These are phyloP conservation scores for Agrypnia vestita DNA, from an alignment of 1,140 invertebrate genomes.

Conservation along the genomic window DNA sequence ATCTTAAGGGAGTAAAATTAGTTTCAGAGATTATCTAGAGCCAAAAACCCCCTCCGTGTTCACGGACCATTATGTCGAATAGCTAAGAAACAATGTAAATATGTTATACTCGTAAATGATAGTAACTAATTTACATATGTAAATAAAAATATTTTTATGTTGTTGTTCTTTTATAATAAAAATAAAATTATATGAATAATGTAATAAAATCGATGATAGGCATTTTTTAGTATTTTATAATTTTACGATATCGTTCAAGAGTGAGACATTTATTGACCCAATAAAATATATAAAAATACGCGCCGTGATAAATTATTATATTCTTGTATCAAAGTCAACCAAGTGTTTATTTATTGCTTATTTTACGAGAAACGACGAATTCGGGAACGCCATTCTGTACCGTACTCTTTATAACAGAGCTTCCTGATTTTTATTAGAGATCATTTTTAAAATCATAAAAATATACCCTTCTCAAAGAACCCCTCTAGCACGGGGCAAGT, in stretches of 20 bases:
- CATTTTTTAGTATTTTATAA: slow-evolving; percentile 37
- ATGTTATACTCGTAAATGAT: no score
- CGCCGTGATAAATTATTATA: neutral
- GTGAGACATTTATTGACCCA: slow-evolving; percentile 30
- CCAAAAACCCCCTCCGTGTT: no score
- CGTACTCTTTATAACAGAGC: neutral
- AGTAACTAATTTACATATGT: no score
- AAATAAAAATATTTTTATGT: neutral
- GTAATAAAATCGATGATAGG: slow-evolving; percentile 29
- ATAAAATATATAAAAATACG: slow-evolving; percentile 33
- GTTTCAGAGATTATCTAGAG: no score
- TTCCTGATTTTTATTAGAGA: slow-evolving; percentile 31
- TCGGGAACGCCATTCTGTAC: neutral
- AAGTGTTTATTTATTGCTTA: slow-evolving; percentile 29
- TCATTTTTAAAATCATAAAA: slow-evolving; percentile 17
- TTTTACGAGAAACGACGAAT: slow-evolving; percentile 35
- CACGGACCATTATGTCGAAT: no score
- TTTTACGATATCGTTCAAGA: slow-evolving; percentile 9
- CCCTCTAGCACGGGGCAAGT: neutral
- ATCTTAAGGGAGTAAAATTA: no score
- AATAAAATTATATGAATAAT: slow-evolving; percentile 35
- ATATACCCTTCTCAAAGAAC: neutral
- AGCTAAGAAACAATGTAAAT: no score
- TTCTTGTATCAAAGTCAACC: slow-evolving; percentile 26
- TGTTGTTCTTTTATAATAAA: neutral